Evolutionary conservation across 1,140 invertebrate species (phyloP).

Genomic region (Liolophura sinensis): DNA sequence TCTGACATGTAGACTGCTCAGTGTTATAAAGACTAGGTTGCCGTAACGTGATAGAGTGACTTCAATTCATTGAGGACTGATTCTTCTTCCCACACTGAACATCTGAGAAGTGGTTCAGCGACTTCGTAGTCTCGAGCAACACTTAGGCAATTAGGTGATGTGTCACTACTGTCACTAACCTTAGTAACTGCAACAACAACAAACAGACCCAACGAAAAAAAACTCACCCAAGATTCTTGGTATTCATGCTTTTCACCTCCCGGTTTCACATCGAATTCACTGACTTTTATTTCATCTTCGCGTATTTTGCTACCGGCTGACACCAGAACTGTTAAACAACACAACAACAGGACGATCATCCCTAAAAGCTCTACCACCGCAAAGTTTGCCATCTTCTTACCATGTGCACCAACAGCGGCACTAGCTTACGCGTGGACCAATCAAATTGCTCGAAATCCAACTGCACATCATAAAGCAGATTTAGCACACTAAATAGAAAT

Average conservation of each 20-base stretch:
- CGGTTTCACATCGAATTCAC: conserved; percentile 23
- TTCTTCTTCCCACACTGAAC: too few relatives aligned
- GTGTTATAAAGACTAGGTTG: too few relatives aligned
- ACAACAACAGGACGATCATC: conserved; percentile 6
- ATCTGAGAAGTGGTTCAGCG: too few relatives aligned
- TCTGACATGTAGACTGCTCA: too few relatives aligned
- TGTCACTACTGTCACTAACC: too few relatives aligned
- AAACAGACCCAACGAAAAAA: neutral
- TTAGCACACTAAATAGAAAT: neutral
- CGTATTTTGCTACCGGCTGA: conserved; percentile 2
- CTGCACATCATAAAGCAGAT: neutral
- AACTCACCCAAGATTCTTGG: conserved; percentile 14
- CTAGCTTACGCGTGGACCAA: conserved; percentile 12
- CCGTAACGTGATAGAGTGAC: too few relatives aligned
- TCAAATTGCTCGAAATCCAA: conserved; percentile 6
- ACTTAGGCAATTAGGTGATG: too few relatives aligned
- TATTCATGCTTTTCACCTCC: conserved; percentile 15
- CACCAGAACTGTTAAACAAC: conserved; percentile 5
- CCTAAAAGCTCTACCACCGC: neutral
- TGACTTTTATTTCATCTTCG: conserved; percentile 11
- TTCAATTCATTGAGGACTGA: too few relatives aligned
- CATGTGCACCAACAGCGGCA: neutral
- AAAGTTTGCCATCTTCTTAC: neutral
- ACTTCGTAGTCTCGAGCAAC: too few relatives aligned
- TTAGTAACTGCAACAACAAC: neutral